Base-by-base conservation (phyloP, 2,888 invertebrate species). In the Leucania comma region DNA sequence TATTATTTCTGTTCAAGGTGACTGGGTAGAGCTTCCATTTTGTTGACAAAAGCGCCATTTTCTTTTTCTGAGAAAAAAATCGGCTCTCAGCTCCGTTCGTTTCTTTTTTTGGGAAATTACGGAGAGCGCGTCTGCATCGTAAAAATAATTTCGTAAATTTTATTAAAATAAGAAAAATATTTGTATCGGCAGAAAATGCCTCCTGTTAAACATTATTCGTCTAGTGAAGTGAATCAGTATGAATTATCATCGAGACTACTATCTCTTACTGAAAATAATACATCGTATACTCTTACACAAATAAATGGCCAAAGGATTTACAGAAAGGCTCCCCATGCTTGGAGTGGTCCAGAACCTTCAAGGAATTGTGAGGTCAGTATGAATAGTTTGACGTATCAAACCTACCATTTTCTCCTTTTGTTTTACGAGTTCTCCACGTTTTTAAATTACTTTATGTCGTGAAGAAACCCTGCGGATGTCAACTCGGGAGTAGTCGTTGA, bases 221-320 rank as follows among this genome's bases (percentile, higher is more conserved):
- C 93, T 89, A 94, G 94, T 95, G 95, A 95, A 94, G 94, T 95
- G 88, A 94, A 95, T 95, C 95, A 95, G 91, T 95, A 94, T 92
- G 96, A 96, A 93, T 93, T 95, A 92, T 94, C 95, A 85, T 90
- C 95, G 87, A 94, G 95, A 93, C 92, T 96, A 90, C 92, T 96
- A 88, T 91, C 95, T 77, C 89, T 95, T 89, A 96, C 95, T 75
- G 95, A 96, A 92, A 95, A 95, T 88, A 93, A 95, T 88, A 94
- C 94, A 84, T 93, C 95, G 0, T 96, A 96, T 87, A 96, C 95
- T 78, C 90, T 95, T 76, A 94, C 94, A 61, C 97, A 97, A 94
- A 97, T 97, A 89, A 97, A 97, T 92, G 97, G 97, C 20, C 97
- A 97, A 91, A 92, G 97, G 81, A 96, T 97, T 88, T 97, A 96